Conservation (phyloP, 2,888 invertebrate genomes). For the Anorthoa munda region DNA sequence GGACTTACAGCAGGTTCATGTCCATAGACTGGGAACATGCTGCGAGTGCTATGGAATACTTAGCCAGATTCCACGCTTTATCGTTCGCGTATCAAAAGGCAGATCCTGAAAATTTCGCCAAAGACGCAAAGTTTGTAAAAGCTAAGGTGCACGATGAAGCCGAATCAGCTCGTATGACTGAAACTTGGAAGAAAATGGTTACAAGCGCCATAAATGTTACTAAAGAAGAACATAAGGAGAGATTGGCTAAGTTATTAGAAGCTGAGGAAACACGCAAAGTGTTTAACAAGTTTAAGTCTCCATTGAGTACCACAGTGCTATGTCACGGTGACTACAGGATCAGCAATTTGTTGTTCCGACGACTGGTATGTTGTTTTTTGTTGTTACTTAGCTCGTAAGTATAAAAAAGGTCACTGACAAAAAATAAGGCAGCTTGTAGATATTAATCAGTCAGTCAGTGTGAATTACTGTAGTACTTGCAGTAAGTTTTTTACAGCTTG, state of each 20-base stretch:
- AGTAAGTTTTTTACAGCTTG: no score
- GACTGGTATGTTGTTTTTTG: constrained; percentile 51
- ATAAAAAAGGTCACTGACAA: not conserved
- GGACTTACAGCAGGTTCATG: constrained; percentile 67
- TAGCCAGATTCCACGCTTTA: constrained; percentile 81
- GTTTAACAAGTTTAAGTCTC: constrained; percentile 64
- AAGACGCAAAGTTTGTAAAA: constrained; percentile 55
- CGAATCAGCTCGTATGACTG: constrained; percentile 33
- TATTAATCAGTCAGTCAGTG: not conserved
- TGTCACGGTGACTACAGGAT: constrained; percentile 75
- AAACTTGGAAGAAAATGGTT: constrained; percentile 60
- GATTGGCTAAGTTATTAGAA: constrained; percentile 61
- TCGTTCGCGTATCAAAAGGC: constrained; percentile 79
- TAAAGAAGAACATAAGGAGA: constrained; percentile 68
- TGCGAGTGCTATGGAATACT: constrained; percentile 67
- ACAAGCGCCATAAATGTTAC: constrained; percentile 60
- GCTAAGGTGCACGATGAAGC: constrained; percentile 15
- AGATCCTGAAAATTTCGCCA: constrained; percentile 71
- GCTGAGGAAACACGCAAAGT: constrained; percentile 7
- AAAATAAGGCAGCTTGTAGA: not conserved
- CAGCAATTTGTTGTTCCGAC: constrained; percentile 72
- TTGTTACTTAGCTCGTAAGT: not conserved
- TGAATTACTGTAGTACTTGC: not conserved
- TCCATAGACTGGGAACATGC: constrained; percentile 76
- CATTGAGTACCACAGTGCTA: constrained; percentile 67